Evolutionary conservation across 2,113 vertebrate genomes (phyloP), one percentile per base, ranked within the genome.

Genomic region (Mola mola): DNA sequence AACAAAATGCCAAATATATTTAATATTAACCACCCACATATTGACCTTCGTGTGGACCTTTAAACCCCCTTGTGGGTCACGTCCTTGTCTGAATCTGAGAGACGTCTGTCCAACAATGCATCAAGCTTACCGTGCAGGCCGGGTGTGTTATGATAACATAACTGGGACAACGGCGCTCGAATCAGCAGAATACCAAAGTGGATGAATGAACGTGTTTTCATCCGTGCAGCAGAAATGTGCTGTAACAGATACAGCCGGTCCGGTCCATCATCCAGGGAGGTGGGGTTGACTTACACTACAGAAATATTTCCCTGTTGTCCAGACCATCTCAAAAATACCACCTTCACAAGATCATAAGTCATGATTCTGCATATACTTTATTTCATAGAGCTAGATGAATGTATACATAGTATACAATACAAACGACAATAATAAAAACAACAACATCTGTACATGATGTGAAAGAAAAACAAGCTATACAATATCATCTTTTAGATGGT

Each of bases 381-480:
- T 84, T 86, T 69, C 36, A 67, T 79, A 80, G 67, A 81, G 55
- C 66, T 76, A 72, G 55, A 79, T 86, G 40, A 66, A 72, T 87
- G 88, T 87, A 90, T 90, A 90, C 86, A 88, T 83, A 87, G 88
- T 88, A 90, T 88, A 90, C 88, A 87, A 68, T 79, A 72, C 70
- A 83, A 66, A 66, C 43, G 15, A 72, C 60, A 79, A 66, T 3
- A 47, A 67, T n/a, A 12, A 65, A 66, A 76, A 78, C 19, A 75
- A 78, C 5, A 73, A 28, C 40, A 63, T 62, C 53, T 75, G 69
- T 77, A 77, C 72, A 83, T 40, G 31, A 51, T 65, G 34, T 44
- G 16, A 50, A 67, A 78, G 7, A 37, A 48, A 21, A 33, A 56
- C n/a, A 17, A 58, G 64, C 38, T 77, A 29, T 73, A 78, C 64